Conservation (phyloP, 2,113 vertebrate species). For the Corythoichthys haematopterus region DNA sequence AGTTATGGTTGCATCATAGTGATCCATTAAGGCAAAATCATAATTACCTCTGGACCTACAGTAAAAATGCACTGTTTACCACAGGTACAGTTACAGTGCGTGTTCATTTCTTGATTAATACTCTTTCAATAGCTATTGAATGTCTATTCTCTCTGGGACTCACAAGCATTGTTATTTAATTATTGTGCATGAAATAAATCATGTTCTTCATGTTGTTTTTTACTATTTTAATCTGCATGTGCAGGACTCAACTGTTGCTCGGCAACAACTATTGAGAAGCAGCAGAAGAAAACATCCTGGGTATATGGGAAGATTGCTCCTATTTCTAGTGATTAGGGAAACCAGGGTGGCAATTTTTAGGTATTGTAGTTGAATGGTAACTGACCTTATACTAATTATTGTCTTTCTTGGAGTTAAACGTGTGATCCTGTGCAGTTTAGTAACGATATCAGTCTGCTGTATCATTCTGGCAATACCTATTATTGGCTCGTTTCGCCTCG, state of each 20-base stretch:
- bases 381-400: not conserved
- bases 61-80: not conserved
- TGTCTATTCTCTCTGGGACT: not conserved
- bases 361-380: constrained; percentile 4
- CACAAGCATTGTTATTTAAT: not conserved
- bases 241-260: constrained; percentile 17
- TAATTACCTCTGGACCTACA: not conserved
- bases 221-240: constrained; percentile 9
- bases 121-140: not conserved
- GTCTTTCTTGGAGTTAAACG: not conserved
- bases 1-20: not conserved
- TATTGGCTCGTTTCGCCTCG: constrained; percentile 22
- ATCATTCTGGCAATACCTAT: constrained; percentile 21
- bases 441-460: constrained; percentile 21
- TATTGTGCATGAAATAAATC: not conserved
- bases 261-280: constrained; percentile 20
- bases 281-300: constrained; percentile 6
- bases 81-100: not conserved
- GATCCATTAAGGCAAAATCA: not conserved
- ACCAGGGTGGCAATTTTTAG: not conserved
- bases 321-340: constrained; percentile 6
- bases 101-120: not conserved
- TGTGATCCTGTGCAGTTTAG: constrained; percentile 2
- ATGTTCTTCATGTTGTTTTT: constrained; percentile 5
- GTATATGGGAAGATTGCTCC: not conserved